Conservation (phyloP, 2,113 vertebrate genomes). For the Lucifuga dentata region DNA sequence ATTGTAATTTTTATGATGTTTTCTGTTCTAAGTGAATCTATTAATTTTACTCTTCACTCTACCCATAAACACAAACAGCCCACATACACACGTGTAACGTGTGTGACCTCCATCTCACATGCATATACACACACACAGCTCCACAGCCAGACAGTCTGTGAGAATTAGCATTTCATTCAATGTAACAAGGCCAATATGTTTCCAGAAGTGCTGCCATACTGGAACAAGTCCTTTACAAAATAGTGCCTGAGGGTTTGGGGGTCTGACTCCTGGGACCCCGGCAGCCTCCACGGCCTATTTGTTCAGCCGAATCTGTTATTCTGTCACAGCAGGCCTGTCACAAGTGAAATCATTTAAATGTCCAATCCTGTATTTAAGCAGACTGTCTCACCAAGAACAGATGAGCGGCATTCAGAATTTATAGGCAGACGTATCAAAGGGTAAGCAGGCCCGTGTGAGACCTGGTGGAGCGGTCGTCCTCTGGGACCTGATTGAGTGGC, state of each 20-base stretch:
- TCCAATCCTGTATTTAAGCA: conserved; percentile 85
- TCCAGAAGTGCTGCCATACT: conserved; percentile 83
- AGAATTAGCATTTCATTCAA: conserved; percentile 85
- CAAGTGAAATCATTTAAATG: conserved; percentile 84
- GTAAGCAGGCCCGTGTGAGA: conserved; percentile 71
- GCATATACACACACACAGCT: conserved; percentile 55
- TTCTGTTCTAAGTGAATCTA: conserved; percentile 16
- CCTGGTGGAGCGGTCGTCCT: conserved; percentile 75
- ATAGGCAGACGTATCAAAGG: conserved; percentile 71
- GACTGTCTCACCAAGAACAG: conserved; percentile 80
- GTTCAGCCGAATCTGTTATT: conserved; percentile 84
- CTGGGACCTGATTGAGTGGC: conserved; percentile 77
- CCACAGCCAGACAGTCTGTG: conserved; percentile 59
- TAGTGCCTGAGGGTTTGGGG: conserved; percentile 79
- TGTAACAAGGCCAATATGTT: conserved; percentile 86
- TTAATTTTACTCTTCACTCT: conserved; percentile 18
- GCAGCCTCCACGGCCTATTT: conserved; percentile 83
- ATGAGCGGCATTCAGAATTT: conserved; percentile 80
- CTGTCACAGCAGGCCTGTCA: conserved; percentile 84
- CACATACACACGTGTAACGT: conserved; percentile 41
- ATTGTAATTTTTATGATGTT: not conserved
- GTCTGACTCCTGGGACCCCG: conserved; percentile 78
- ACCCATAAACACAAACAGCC: not conserved
- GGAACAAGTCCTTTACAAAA: conserved; percentile 84
- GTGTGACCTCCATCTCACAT: conserved; percentile 50